Base-by-base conservation (phyloP, 2,888 invertebrate genomes). In the Melanostoma mellinum region DNA sequence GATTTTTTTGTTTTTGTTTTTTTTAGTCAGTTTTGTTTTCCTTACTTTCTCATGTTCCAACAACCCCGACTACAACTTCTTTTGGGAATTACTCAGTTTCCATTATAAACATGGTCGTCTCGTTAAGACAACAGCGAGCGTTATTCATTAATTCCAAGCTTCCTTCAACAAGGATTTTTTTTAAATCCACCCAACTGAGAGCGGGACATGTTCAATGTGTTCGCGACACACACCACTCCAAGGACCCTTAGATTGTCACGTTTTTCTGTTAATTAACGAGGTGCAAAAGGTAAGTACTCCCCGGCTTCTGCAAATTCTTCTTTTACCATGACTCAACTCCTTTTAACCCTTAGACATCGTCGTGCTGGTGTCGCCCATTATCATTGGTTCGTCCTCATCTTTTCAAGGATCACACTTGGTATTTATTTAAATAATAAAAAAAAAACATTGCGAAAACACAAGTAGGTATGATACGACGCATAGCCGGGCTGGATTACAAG, bases 181-280 rank as follows among this genome's bases (percentile, higher is more conserved):
- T 44, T 69, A 69, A 84, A 79, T 79, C 78, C 84, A 78, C 65
- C 67, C 71, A 84, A 79, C 84, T 71, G 78, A 60, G 55, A 69
- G 53, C 60, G 78, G 78, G 84, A 79, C 74, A 84, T 84, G 84
- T 84, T 84, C 75, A 84, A 84, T 84, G 78, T 84, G 69, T 60
- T 84, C 42, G 60, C 72, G 40, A 20, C 20, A 20, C 20, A 20
- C 56, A 38, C 46, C 46, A 71, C 75, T 63, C 58, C 40, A 56
- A 60, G 71, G 74, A 71, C 78, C 71, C 71, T 78, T 84, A 68
- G 48, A 67, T 74, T 78, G 84, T 84, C 84, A 84, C 84, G 84
- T 84, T 84, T 75, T 84, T 84, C 78, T 84, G 84, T 84, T 84
- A 84, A 84, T 84, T 84, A 84, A 84, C 78, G 84, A 84, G 84